Evolutionary conservation across 2,888 invertebrate species (phyloP).

Genomic region (Anticlea derivata): DNA sequence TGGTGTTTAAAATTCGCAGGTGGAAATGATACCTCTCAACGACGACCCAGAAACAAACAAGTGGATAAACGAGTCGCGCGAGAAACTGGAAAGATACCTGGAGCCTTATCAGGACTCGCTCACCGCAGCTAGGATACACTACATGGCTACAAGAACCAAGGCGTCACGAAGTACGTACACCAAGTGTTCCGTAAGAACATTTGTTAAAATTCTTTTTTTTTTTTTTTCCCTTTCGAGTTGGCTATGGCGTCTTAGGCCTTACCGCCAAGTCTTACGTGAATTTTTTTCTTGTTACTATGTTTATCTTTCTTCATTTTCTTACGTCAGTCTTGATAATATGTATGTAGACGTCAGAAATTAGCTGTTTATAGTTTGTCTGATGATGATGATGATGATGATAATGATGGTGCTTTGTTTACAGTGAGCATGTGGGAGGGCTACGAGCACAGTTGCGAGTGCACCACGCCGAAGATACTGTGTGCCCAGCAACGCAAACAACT

Average conservation of each 20-base stretch:
- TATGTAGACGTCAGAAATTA: too few species aligned
- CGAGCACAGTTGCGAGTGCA: slow-evolving; percentile 70
- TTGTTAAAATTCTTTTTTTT: too few species aligned
- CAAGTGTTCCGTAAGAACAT: too few species aligned
- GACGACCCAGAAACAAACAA: slow-evolving; percentile 29
- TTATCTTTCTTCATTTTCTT: too few species aligned
- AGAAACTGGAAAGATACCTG: slow-evolving; percentile 53
- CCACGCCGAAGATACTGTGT: slow-evolving; percentile 65
- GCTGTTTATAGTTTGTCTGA: too few species aligned
- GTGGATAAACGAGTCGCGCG: slow-evolving; percentile 50
- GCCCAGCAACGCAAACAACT: slow-evolving; percentile 68
- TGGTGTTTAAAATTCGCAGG: slow-evolving; percentile 44
- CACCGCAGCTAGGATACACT: slow-evolving; percentile 52
- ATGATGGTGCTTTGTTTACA: slow-evolving; percentile 32
- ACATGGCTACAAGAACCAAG: slow-evolving; percentile 55
- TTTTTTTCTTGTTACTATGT: too few species aligned
- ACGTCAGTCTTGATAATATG: too few species aligned
- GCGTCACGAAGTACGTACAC: slow-evolving; percentile 47
- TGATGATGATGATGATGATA: too few species aligned
- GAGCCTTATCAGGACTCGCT: slow-evolving; percentile 55
- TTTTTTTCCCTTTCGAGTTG: too few species aligned
- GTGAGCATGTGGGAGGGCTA: slow-evolving; percentile 69
- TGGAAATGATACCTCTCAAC: slow-evolving; percentile 56
- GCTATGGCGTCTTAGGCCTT: too few species aligned
- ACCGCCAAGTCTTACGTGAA: too few species aligned